phyloP scores from a whole-genome alignment of 2,888 invertebrate species.

The Cryptus viduatorius region DNA sequence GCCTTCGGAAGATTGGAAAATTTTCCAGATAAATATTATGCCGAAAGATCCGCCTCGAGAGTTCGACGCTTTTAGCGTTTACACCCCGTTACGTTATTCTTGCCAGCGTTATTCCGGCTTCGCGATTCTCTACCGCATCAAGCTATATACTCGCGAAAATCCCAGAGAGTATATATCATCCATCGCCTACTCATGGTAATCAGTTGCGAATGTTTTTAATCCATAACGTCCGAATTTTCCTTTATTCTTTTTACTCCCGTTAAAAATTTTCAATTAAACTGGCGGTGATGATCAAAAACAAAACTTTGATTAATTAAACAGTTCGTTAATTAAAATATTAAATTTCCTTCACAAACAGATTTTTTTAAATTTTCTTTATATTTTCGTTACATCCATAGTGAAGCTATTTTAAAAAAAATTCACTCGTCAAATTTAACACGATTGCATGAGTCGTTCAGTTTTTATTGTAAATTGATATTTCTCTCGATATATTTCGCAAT shows the following conservation, averaged over 20 bases:
- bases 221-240: too few species aligned
- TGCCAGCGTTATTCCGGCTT: too few species aligned
- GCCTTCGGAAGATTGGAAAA: neutral
- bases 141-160: neutral
- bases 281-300: too few species aligned
- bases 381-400: too few species aligned
- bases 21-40: neutral
- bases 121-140: neutral
- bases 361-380: too few species aligned
- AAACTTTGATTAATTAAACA: too few species aligned
- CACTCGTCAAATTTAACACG: neutral
- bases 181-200: neutral
- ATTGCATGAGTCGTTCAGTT: neutral
- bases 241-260: too few species aligned
- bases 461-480: constrained; percentile 11
- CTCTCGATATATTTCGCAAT: constrained; percentile 2
- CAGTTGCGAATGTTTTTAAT: too few species aligned
- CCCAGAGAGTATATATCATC: neutral
- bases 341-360: too few species aligned
- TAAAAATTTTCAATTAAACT: too few species aligned
- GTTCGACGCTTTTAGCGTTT: neutral
- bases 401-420: too few species aligned
- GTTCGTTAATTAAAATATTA: too few species aligned
- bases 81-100: neutral
- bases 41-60: neutral